Percentiles rank a stretch among this genome's conserved stretches.
phyloP scores from a whole-genome alignment of 2,113 vertebrate species.

The Taxidea taxus region DNA sequence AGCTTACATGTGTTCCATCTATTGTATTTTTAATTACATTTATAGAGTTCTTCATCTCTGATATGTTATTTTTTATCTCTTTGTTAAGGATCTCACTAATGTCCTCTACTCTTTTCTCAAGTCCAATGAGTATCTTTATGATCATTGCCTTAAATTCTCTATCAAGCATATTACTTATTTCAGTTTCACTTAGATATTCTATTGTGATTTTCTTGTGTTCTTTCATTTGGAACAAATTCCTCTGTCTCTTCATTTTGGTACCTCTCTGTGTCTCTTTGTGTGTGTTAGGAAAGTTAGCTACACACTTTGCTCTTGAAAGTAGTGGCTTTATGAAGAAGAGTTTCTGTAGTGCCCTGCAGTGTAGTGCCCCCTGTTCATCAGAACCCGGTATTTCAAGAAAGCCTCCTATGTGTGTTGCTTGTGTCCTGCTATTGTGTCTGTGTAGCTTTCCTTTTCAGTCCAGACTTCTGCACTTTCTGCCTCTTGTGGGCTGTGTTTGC shows the following conservation, averaged over 20 bases:
- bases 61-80: background rate
- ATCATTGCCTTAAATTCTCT: background rate
- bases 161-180: background rate
- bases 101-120: background rate
- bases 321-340: background rate
- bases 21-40: background rate
- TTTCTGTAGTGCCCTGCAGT: background rate
- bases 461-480: background rate
- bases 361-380: background rate
- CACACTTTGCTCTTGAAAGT: background rate
- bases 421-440: background rate
- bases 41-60: background rate
- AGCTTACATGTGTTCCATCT: background rate
- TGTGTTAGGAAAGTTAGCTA: background rate
- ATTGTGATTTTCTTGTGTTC: background rate
- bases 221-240: background rate
- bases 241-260: background rate
- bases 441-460: background rate
- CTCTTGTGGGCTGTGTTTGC: background rate
- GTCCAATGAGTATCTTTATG: background rate
- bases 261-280: background rate
- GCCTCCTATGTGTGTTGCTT: background rate
- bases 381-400: background rate
- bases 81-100: background rate
- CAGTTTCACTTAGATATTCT: background rate